Evolutionary conservation across 1,140 invertebrate species (phyloP), one percentile per base, ranked within the genome.

Genomic region (Drosophila bifasciata): DNA sequence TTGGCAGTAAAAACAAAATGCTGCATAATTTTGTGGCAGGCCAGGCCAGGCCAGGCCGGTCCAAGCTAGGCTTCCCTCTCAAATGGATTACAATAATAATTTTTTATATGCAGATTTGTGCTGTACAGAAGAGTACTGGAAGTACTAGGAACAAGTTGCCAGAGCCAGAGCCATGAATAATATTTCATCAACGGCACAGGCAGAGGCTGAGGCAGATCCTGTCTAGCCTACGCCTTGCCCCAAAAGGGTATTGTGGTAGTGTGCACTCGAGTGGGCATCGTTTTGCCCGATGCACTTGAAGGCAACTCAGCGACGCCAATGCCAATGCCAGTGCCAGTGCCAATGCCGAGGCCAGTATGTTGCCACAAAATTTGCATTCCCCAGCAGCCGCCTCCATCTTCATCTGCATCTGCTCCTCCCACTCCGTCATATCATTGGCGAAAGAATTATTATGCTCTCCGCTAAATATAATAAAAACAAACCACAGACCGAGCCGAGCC

Each of bases 391-490:
- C 25, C 48, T 59, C 36, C 55, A n/a, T 15, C 40, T 9, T 1
- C 28, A 32, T 36, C 32, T 28, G 41, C 50, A 41, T 28, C 60
- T n/a, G 32, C 59, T 50, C 40, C 11, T 25, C 17, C 32, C 52
- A 7, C 36, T 51, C 48, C 21, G 15, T 23, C 48, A 32, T 70
- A 59, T 70, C 71, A 71, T 75, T 75, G 76, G 52, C 75, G 63
- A 84, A 86, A 90, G 86, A 90, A 90, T 90, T 90, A 90, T 90
- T 90, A 89, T 89, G 85, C 84, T 89, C 70, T 89, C 84, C 71
- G 85, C 76, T 89, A 89, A 89, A 89, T 89, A 84, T 89, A 89
- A 89, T 89, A 89, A 89, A 90, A 90, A 90, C 69, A 89, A 90
- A 80, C 80, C 81, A 73, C 73, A 88, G 79, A 74, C 81, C n/a